phyloP scores from a whole-genome alignment of 2,113 vertebrate genomes.

The Myrmophylax atrothorax region DNA sequence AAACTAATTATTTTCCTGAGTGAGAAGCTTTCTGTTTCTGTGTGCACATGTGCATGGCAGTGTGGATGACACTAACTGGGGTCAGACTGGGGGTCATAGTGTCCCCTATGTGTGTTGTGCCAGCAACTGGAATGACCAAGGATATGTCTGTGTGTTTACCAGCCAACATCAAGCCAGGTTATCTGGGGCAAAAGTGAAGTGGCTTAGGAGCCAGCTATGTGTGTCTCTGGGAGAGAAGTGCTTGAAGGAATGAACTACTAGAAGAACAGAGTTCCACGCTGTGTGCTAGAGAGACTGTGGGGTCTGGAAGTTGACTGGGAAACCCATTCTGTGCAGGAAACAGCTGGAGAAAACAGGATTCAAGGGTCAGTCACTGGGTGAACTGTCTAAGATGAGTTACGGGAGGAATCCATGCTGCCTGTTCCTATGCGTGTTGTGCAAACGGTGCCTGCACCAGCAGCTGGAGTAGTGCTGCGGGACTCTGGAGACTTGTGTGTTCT shows the following conservation, averaged over 20 bases:
- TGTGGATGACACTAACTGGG: neutral
- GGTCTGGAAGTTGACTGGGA: neutral
- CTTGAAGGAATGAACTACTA: neutral
- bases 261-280: neutral
- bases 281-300: neutral
- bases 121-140: neutral
- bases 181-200: neutral
- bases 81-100: neutral
- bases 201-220: neutral
- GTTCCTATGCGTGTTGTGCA: neutral
- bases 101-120: neutral
- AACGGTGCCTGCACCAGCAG: neutral
- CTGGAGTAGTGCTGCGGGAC: neutral
- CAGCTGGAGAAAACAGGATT: neutral
- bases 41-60: rapidly evolving
- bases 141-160: neutral
- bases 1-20: neutral
- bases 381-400: neutral
- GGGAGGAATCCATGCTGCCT: neutral
- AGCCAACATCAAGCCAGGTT: neutral
- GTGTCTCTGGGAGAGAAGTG: neutral
- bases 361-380: neutral
- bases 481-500: neutral
- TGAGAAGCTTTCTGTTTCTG: neutral
- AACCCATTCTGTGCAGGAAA: neutral